Percentiles rank a stretch among this genome's conserved stretches.
phyloP scores from a whole-genome alignment of 2,113 vertebrate species.

The Tetraodon nigroviridis region DNA sequence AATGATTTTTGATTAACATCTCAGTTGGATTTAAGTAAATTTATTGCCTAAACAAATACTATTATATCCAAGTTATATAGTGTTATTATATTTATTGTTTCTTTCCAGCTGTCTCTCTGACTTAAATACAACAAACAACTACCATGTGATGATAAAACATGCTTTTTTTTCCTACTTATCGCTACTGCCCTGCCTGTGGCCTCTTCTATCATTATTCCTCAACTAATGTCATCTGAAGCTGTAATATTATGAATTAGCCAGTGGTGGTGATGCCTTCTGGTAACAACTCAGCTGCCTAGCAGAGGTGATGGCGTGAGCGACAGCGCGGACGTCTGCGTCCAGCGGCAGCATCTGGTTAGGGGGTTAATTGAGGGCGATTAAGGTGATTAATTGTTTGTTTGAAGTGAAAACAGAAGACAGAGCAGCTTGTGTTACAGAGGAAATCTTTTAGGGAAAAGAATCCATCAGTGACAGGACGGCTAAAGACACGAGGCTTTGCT shows the following conservation, averaged over 20 bases:
- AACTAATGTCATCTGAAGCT: slow-evolving; percentile 59
- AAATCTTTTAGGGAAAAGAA: slow-evolving; percentile 79
- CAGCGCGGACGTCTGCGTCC: slow-evolving; percentile 57
- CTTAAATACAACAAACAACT: neutral
- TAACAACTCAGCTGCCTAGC: slow-evolving; percentile 69
- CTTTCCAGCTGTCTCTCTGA: neutral
- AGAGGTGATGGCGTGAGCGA: slow-evolving; percentile 47
- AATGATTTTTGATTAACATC: too few relatives aligned
- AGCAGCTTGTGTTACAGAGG: slow-evolving; percentile 79
- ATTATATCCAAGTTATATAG: too few relatives aligned
- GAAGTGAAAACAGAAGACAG: slow-evolving; percentile 84
- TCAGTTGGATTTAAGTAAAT: too few relatives aligned
- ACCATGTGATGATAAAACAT: neutral
- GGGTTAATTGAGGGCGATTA: slow-evolving; percentile 82
- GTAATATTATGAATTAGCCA: slow-evolving; percentile 61
- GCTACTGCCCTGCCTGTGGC: slow-evolving; percentile 31
- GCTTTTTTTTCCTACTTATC: neutral
- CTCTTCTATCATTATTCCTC: slow-evolving; percentile 42
- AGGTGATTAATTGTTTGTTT: slow-evolving; percentile 88
- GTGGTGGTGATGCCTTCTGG: slow-evolving; percentile 46
- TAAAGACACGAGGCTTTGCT: slow-evolving; percentile 33
- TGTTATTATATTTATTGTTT: too few relatives aligned
- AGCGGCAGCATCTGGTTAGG: slow-evolving; percentile 70
- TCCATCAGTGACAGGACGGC: slow-evolving; percentile 61
- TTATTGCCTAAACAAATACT: too few relatives aligned